Evolutionary conservation across 2,797 vertebrate species (phyloP).

Genomic region (Acanthopagrus latus): DNA sequence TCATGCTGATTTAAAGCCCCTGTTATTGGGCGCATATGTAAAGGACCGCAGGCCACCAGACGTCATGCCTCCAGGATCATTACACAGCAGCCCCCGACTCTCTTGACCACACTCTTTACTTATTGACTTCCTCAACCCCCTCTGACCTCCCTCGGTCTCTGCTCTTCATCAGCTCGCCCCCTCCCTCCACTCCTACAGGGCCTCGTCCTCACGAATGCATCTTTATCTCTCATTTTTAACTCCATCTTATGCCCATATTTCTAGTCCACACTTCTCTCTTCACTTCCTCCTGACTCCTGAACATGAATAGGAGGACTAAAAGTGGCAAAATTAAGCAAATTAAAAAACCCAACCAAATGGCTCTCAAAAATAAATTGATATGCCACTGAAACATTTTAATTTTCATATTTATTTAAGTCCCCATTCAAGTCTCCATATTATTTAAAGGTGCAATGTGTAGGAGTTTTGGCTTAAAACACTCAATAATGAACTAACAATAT

Average conservation of each 20-base stretch:
- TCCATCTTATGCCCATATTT: slow-evolving; percentile 1
- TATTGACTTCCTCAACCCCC: slow-evolving; percentile 34
- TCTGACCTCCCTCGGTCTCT: neutral
- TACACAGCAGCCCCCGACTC: slow-evolving; percentile 24
- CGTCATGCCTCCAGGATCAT: slow-evolving; percentile 49
- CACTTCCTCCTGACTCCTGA: neutral
- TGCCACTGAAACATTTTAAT: no score
- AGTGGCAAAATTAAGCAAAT: no score
- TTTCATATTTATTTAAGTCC: no score
- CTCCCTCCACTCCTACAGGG: slow-evolving; percentile 5
- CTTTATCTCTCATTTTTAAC: neutral
- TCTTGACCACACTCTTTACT: slow-evolving; percentile 20
- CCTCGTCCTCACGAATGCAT: neutral
- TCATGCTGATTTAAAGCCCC: slow-evolving; percentile 64
- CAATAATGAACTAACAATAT: no score
- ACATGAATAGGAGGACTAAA: no score
- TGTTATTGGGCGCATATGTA: slow-evolving; percentile 57
- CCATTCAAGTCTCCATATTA: no score
- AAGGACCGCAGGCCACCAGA: slow-evolving; percentile 63
- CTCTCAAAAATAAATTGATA: no score
- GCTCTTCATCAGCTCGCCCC: slow-evolving; percentile 24
- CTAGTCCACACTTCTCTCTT: neutral
- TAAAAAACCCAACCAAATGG: no score
- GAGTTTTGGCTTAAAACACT: no score
- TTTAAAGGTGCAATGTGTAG: no score